Conservation (phyloP, 2,888 invertebrate genomes). For the Griposia aprilina region DNA sequence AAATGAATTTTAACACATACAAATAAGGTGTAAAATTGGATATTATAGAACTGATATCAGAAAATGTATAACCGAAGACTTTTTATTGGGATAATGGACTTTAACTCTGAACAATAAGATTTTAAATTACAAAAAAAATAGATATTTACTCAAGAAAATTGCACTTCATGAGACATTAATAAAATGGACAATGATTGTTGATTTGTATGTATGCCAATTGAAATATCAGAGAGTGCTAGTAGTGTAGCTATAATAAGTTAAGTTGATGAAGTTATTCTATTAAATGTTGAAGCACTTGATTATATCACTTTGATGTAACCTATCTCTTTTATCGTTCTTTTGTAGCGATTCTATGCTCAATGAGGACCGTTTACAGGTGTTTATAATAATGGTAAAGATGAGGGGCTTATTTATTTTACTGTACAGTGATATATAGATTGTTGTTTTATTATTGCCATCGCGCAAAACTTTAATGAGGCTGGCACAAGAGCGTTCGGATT, state of each 20-base stretch:
- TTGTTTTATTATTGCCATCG: no score
- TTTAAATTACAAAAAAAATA: background rate
- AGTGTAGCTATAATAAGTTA: no score
- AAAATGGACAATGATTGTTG: no score
- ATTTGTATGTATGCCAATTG: no score
- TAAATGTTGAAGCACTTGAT: background rate
- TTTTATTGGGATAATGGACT: background rate
- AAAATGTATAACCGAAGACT: background rate
- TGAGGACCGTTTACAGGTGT: background rate
- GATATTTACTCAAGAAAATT: no score
- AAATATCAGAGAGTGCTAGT: no score
- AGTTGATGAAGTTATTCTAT: no score
- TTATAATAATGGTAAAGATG: background rate
- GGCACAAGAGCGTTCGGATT: background rate
- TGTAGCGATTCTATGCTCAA: background rate
- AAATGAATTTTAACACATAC: background rate
- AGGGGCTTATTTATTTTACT: background rate
- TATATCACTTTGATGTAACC: background rate
- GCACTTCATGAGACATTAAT: no score
- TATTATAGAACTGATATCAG: background rate
- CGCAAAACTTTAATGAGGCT: background rate
- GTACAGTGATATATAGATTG: background rate
- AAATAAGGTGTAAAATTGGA: conserved; percentile 2
- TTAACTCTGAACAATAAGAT: background rate
- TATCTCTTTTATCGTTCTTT: background rate